Evolutionary conservation across 2,113 vertebrate genomes (phyloP).

Genomic region (Suncus etruscus): DNA sequence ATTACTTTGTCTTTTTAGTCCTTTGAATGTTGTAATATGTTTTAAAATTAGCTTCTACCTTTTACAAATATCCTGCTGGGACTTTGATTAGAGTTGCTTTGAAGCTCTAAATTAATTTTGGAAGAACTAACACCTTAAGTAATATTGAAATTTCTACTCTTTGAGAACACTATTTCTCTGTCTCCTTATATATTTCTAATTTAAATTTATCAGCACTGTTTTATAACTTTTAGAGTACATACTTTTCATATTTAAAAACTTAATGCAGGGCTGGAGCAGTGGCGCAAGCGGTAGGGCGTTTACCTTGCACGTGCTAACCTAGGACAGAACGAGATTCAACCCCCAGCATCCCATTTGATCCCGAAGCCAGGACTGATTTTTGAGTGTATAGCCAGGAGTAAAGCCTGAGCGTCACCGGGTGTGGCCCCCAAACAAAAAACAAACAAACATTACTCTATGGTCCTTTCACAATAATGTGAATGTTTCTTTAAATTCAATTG

Average conservation of each 20-base stretch:
- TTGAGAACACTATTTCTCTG: neutral
- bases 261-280: neutral
- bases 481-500: neutral
- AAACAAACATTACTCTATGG: neutral
- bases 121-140: neutral
- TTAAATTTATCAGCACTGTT: neutral
- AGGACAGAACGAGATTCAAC: too few relatives aligned
- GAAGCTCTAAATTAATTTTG: neutral
- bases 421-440: too few relatives aligned
- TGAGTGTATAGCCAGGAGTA: too few relatives aligned
- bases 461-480: neutral
- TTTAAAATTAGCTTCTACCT: neutral
- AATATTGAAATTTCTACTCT: neutral
- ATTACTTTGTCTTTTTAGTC: neutral
- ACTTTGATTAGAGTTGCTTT: neutral
- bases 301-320: too few relatives aligned
- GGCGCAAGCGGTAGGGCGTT: too few relatives aligned
- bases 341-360: too few relatives aligned
- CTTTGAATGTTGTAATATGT: neutral
- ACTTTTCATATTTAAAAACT: constrained; percentile 15
- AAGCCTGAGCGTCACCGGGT: too few relatives aligned
- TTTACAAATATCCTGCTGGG: neutral
- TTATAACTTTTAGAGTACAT: neutral
- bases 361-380: too few relatives aligned
- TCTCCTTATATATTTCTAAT: neutral